Evolutionary conservation across 2,888 invertebrate species (phyloP), one percentile per base, ranked within the genome.

Genomic region (Eudasyphora cyanicolor): DNA sequence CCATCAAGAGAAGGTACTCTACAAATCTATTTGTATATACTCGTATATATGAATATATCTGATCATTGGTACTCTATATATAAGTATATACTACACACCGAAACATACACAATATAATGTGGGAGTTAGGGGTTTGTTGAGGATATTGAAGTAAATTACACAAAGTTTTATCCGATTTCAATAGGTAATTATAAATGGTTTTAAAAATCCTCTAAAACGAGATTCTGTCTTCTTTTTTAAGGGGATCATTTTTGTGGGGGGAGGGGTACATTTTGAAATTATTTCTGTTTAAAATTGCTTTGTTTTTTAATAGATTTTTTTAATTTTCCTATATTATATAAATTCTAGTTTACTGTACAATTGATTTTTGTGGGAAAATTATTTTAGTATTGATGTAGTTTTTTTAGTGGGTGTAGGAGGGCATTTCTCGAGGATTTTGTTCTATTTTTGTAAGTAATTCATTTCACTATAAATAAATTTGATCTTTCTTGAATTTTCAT

Each of bases 401-500:
- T 42, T 42, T 64, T 12, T 17, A 24, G 19, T 35, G 35, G 64
- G 19, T 2, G 67, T 12, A 10, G 21, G 8, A n/a, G 51, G 51
- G 24, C 49, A 32, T 64, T 64, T 38, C 21, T 24, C 14, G 19
- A 14, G 42, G 24, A 14, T 35, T 19, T 64, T 64, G 35, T 60
- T 60, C 14, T 29, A 29, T 24, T 60, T 51, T 8, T 21, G 21
- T 51, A 51, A 19, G 24, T 67, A 38, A 35, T 71, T 71, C 10
- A 12, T 51, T 73, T 75, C 49, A 32, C 84, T 84, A 84, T 78
- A 84, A 84, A 84, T 84, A 81, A 67, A 84, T 81, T 81, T 84
- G 84, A 84, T 84, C 84, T 84, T 84, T 84, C 84, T 78, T 84
- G 84, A 84, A 84, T 84, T 84, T 84, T 81, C 84, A 81, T 84